Percentiles rank a stretch among this genome's conserved stretches.
These are phyloP conservation scores for Drosophila robusta DNA, from an alignment of 2,888 invertebrate species.

Conservation along the genomic window DNA sequence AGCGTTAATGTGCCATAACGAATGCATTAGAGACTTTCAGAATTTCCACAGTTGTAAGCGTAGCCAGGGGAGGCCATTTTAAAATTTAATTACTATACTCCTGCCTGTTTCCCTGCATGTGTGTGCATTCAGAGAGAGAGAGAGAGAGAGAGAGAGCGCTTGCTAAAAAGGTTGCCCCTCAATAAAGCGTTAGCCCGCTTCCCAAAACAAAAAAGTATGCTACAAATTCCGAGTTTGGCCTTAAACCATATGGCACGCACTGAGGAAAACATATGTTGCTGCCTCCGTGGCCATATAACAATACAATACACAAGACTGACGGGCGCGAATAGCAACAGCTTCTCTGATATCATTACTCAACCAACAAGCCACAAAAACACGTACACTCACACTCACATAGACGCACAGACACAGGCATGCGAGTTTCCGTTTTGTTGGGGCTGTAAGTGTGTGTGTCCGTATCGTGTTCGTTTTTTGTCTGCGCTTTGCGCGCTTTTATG, in stretches of 20 bases:
- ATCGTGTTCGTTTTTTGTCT: slow-evolving; percentile 57
- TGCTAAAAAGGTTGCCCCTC: slow-evolving; percentile 12
- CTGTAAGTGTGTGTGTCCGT: slow-evolving; percentile 55
- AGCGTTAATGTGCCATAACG: slow-evolving; percentile 78
- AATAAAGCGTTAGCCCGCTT: slow-evolving; percentile 26
- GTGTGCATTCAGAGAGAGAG: neutral
- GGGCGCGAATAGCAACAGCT: slow-evolving; percentile 57
- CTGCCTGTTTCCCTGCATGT: slow-evolving; percentile 4
- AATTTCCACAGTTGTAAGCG: slow-evolving; percentile 29
- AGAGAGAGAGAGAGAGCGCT: neutral
- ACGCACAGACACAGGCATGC: slow-evolving; percentile 25
- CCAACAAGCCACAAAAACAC: slow-evolving; percentile 56
- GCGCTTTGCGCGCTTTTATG: slow-evolving; percentile 37
- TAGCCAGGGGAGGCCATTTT: slow-evolving; percentile 53
- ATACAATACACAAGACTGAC: slow-evolving; percentile 25
- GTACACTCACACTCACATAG: slow-evolving; percentile 24
- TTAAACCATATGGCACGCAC: slow-evolving; percentile 43
- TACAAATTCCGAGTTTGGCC: slow-evolving; percentile 42
- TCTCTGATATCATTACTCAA: slow-evolving; percentile 78
- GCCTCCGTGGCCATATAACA: slow-evolving; percentile 41
- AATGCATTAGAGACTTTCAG: slow-evolving; percentile 73
- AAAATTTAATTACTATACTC: slow-evolving; percentile 70
- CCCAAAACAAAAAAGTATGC: slow-evolving; percentile 52
- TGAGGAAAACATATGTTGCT: slow-evolving; percentile 67
- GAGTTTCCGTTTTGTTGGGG: slow-evolving; percentile 48